Base-by-base conservation (phyloP, 37 sponge, comb jelly and placozoan genomes). In the Beroe ovata region DNA sequence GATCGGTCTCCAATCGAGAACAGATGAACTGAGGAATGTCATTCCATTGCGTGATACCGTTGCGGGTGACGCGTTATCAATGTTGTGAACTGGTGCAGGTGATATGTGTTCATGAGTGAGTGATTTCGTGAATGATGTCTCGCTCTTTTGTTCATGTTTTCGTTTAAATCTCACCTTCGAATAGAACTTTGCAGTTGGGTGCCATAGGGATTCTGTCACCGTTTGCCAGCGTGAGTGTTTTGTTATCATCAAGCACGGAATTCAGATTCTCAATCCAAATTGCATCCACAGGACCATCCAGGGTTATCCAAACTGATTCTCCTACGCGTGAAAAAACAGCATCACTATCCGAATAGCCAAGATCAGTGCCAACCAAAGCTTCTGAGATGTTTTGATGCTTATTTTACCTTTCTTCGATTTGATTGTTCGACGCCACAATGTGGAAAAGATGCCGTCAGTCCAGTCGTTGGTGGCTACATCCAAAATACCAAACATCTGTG, bases 251-350 rank as follows among this genome's bases (percentile, higher is more conserved):
- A 90, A 97, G 69, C 30, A 97, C 99, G 91, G 92, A 92, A 92
- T 97, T 97, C 64, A 97, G 92, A 77, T 97, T 97, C 91, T 97
- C 99, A 69, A 97, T 97, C 99, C 99, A 97, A 38, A 97, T 93
- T 8, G 99, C 94, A 94, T 97, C 99, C 33, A 97, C 99, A 1
- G 99, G 99, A 0, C 99, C 99, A 88, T 97, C 99, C 38, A 97
- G 89, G 0, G 95, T 94, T 20, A 97, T 92, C 99, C 99, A 97
- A 6, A 95, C 88, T 26, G 94, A 93, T 38, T 97, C 96, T 88
- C 96, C 92, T 47, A n/a, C n/a, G n/a, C n/a, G n/a, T n/a, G n/a
- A n/a, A n/a, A n/a, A n/a, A n/a, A n/a, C 71, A 26, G 32, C 21
- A 64, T 18, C 26, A 26, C 21, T 64, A 23, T 20, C 16, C 16